Base-by-base conservation (phyloP, 2,888 invertebrate species). In the Antheraea assamensis region DNA sequence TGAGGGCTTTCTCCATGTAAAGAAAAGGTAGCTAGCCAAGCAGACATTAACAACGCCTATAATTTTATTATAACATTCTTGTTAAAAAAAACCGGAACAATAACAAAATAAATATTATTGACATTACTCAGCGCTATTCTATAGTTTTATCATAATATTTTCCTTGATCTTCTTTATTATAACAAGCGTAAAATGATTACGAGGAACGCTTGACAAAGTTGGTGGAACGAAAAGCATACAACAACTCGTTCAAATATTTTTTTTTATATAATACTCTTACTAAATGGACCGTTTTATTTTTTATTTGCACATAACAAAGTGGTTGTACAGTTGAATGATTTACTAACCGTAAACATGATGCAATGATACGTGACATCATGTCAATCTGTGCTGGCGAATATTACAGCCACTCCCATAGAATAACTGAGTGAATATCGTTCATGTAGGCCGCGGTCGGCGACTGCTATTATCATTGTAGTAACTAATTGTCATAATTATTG, bases 341-440 rank as follows among this genome's bases (percentile, higher is more conserved):
- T 78, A 77, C 77, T 76, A 75, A 75, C 77, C 73, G 76, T 73
- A 75, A 71, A 76, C 77, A 79, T 87, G 86, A 86, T 83, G 86
- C 83, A 87, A 89, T 80, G 74, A 78, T 82, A 87, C 80, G 85
- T 90, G 91, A 89, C 88, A 85, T 91, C 90, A 90, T 84, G 81
- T 80, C 81, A 82, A 82, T 84, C 80, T 78, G 76, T 78, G 77
- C 77, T 80, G 80, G 86, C 83, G 81, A 88, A 88, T 85, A 85
- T 83, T 75, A 61, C 76, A 77, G 86, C 91, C 91, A 81, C 92
- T 87, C 91, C 92, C 82, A 75, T 75, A 71, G 76, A 83, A 83
- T 85, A 86, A 85, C 77, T 27, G 74, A 78, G 74, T 84, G 82
- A 81, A 89, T 88, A 85, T 89, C 87, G 86, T 85, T 86, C 88